Evolutionary conservation across 1,140 invertebrate genomes (phyloP).

Genomic region (Aphaenogaster ashmeadi): DNA sequence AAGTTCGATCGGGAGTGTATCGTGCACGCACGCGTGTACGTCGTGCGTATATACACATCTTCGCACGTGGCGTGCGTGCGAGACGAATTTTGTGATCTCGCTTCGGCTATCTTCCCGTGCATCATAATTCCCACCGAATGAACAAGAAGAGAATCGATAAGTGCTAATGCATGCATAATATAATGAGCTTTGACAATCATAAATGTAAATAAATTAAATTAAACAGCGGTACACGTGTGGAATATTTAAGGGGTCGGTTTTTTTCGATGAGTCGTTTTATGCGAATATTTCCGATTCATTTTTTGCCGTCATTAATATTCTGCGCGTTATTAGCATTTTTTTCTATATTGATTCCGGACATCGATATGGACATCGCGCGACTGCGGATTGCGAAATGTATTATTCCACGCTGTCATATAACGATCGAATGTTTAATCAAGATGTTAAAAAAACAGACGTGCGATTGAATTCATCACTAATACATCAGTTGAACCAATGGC

Average conservation of each 20-base stretch:
- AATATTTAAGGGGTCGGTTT: neutral
- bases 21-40: neutral
- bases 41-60: neutral
- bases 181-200: neutral
- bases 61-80: neutral
- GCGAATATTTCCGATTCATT: neutral
- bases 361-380: constrained; percentile 34
- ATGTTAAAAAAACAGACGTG: constrained; percentile 48
- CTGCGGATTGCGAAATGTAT: constrained; percentile 62
- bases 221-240: neutral
- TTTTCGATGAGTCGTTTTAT: neutral
- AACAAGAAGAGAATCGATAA: constrained; percentile 32
- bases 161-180: neutral
- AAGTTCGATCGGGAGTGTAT: constrained; percentile 14
- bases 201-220: constrained; percentile 15
- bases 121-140: constrained; percentile 19
- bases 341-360: constrained; percentile 1
- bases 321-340: constrained; percentile 43
- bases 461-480: constrained; percentile 51
- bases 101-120: neutral
- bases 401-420: constrained; percentile 41
- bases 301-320: constrained; percentile 25
- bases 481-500: neutral
- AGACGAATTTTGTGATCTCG: constrained; percentile 17
- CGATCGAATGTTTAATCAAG: constrained; percentile 43